Evolutionary conservation across 2,888 invertebrate genomes (phyloP).

Genomic region (Anodontia alba): DNA sequence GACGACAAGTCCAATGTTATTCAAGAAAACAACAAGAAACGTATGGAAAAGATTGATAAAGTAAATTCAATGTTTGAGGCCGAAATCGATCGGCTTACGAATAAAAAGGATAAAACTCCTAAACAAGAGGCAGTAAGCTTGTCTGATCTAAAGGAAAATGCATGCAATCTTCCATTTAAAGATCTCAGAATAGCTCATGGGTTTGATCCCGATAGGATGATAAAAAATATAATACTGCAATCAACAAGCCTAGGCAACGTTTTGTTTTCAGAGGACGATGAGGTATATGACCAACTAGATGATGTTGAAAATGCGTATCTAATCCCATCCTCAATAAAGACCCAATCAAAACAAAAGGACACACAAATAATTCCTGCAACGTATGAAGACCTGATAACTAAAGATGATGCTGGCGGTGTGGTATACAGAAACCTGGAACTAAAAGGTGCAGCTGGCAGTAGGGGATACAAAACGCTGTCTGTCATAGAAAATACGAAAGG

Average conservation of each 20-base stretch:
- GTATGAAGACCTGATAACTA: too few species aligned
- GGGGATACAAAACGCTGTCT: background rate
- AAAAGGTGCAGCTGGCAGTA: background rate
- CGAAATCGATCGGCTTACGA: conserved; percentile 4
- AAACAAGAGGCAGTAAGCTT: background rate
- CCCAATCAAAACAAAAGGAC: too few species aligned
- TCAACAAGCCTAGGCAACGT: background rate
- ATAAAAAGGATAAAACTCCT: conserved; percentile 11
- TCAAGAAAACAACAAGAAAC: background rate
- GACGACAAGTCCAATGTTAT: conserved; percentile 1
- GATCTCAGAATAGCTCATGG: background rate
- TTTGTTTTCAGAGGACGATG: background rate
- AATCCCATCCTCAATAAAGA: too few species aligned
- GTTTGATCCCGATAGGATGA: background rate
- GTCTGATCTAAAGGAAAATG: background rate
- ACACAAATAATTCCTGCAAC: background rate
- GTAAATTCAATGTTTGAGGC: conserved; percentile 1
- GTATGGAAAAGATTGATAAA: background rate
- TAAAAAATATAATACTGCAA: background rate
- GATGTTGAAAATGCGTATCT: background rate
- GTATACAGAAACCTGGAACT: background rate
- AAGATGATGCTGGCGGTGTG: too few species aligned
- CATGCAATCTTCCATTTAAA: background rate
- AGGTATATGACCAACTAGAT: background rate
- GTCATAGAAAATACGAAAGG: background rate